A percentile compares a stretch with the other conserved stretches of the same genome.
phyloP scores from a whole-genome alignment of 2,888 invertebrate genomes.

The Hypsopygia costalis region DNA sequence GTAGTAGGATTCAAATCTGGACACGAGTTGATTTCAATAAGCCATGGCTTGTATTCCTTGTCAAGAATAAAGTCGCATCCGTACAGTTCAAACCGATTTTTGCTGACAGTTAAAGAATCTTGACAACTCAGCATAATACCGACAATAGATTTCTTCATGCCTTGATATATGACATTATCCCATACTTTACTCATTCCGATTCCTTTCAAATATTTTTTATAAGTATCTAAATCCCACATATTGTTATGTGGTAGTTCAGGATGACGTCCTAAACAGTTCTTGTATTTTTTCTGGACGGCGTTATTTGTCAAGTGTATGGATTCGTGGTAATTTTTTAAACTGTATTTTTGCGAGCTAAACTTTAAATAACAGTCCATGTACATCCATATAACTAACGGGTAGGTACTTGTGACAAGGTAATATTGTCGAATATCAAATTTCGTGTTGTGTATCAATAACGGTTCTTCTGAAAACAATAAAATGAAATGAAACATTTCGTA shows the following conservation, averaged over 20 bases:
- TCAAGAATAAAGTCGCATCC: slow-evolving; percentile 96
- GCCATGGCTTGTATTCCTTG: slow-evolving; percentile 91
- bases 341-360: slow-evolving; percentile 92
- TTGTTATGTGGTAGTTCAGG: slow-evolving; percentile 85
- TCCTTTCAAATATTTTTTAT: slow-evolving; percentile 81
- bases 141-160: slow-evolving; percentile 90
- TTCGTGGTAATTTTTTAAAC: slow-evolving; percentile 88
- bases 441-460: slow-evolving; percentile 89
- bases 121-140: slow-evolving; percentile 90
- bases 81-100: slow-evolving; percentile 92
- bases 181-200: slow-evolving; percentile 82
- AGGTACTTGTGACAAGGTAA: slow-evolving; percentile 90
- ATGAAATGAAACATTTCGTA: too few relatives aligned
- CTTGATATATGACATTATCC: slow-evolving; percentile 89
- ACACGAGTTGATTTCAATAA: slow-evolving; percentile 95
- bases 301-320: slow-evolving; percentile 94
- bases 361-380: slow-evolving; percentile 92
- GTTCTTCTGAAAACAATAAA: slow-evolving; percentile 83
- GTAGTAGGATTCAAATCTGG: slow-evolving; percentile 92
- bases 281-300: slow-evolving; percentile 90
- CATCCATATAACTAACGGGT: slow-evolving; percentile 91
- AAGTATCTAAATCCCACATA: slow-evolving; percentile 91
- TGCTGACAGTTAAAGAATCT: slow-evolving; percentile 83
- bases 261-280: slow-evolving; percentile 73
- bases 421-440: slow-evolving; percentile 96